These are phyloP conservation scores for Oedothorax gibbosus DNA, from an alignment of 1,140 invertebrate species.

Conservation along the genomic window DNA sequence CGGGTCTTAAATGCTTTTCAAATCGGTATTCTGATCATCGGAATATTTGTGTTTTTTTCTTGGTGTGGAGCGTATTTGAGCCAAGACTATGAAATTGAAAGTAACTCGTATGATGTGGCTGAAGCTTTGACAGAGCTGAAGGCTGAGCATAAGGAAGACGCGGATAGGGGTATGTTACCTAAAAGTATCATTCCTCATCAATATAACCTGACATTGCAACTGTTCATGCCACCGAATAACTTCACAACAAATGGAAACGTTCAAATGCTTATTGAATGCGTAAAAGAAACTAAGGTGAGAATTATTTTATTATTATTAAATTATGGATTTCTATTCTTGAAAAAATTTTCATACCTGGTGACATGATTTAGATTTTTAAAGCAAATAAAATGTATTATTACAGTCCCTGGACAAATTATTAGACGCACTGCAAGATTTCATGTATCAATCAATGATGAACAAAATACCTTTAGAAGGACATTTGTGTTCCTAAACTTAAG, in stretches of 20 bases:
- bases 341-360: background rate
- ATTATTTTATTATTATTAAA: background rate
- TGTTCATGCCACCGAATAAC: constrained; percentile 40
- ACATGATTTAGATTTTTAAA: too few relatives aligned
- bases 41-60: constrained; percentile 26
- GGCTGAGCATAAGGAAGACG: background rate
- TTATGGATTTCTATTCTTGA: background rate
- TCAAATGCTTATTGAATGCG: constrained; percentile 40
- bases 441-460: too few relatives aligned
- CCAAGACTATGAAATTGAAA: constrained; percentile 5
- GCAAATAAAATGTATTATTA: too few relatives aligned
- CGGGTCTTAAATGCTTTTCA: constrained; percentile 16
- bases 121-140: background rate
- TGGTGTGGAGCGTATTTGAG: constrained; percentile 26
- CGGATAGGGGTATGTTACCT: constrained; percentile 8
- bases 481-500: too few relatives aligned
- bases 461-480: too few relatives aligned
- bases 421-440: too few relatives aligned
- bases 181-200: constrained; percentile 26
- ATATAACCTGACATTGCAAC: constrained; percentile 41
- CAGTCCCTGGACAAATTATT: too few relatives aligned
- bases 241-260: constrained; percentile 51
- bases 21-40: constrained; percentile 24
- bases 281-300: constrained; percentile 44
- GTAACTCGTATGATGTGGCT: background rate